Percentiles rank a stretch among this genome's conserved stretches.
phyloP scores from a whole-genome alignment of 2,113 vertebrate species.

The Tapirus terrestris region DNA sequence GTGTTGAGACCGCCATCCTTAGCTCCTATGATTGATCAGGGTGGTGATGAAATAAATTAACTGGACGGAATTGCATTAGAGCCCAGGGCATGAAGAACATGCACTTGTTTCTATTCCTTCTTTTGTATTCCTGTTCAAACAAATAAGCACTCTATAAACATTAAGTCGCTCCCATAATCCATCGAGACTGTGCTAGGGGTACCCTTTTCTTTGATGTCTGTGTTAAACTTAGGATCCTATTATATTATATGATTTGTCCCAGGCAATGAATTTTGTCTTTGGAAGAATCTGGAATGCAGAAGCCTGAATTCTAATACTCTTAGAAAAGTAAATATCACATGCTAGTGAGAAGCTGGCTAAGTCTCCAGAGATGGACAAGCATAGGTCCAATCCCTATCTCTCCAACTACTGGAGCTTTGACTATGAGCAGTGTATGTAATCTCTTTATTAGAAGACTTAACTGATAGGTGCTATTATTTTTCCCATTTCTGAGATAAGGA shows the following conservation, averaged over 20 bases:
- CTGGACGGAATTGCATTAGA: slow-evolving; percentile 64
- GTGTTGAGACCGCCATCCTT: slow-evolving; percentile 15
- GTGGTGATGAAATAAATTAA: slow-evolving; percentile 80
- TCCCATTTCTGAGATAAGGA: not conserved
- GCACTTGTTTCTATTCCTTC: slow-evolving; percentile 35
- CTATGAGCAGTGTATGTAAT: not conserved
- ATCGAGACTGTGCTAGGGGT: not conserved
- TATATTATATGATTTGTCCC: not conserved
- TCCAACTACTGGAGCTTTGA: not conserved
- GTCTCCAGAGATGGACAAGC: not conserved
- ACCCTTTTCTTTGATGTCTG: not conserved
- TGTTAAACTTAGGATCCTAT: not conserved
- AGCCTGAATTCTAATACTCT: not conserved
- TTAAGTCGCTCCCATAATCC: slow-evolving; percentile 42
- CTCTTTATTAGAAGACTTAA: not conserved
- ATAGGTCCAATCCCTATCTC: not conserved
- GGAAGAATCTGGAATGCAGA: not conserved
- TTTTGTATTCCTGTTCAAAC: slow-evolving; percentile 57
- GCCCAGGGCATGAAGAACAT: slow-evolving; percentile 61
- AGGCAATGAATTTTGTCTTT: not conserved
- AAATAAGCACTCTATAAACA: slow-evolving; percentile 37
- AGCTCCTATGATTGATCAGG: slow-evolving; percentile 67
- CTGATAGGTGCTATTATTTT: not conserved
- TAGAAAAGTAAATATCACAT: not conserved
- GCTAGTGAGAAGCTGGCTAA: not conserved